phyloP scores from a whole-genome alignment of 1,140 invertebrate species.

The Drosophila truncata region DNA sequence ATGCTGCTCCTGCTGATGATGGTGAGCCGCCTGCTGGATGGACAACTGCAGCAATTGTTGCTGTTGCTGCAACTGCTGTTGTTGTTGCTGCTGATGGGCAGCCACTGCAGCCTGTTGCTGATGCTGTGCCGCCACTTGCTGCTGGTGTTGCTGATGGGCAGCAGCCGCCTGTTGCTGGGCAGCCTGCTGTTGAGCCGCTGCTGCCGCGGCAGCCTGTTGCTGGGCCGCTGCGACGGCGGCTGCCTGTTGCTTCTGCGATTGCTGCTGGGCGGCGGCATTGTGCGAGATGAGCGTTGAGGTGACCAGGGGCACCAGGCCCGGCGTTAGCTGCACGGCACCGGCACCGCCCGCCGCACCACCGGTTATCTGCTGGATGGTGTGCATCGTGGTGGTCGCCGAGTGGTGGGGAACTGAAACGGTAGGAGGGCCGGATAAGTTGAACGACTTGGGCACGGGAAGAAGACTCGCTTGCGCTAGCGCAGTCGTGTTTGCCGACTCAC shows the following conservation, averaged over 20 bases:
- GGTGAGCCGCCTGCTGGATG: conserved; percentile 78
- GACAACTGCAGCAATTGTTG: conserved; percentile 76
- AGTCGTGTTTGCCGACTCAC: conserved; percentile 71
- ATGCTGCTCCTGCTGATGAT: conserved; percentile 74
- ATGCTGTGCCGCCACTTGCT: conserved; percentile 73
- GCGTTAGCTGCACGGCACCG: conserved; percentile 76
- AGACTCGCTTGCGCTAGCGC: conserved; percentile 30
- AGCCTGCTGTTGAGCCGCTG: conserved; percentile 66
- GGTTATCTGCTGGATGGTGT: conserved; percentile 84
- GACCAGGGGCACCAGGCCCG: conserved; percentile 78
- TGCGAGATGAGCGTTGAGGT: conserved; percentile 83
- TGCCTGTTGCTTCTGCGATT: conserved; percentile 74
- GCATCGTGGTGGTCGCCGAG: conserved; percentile 79
- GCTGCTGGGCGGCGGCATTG: conserved; percentile 68
- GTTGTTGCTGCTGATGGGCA: conserved; percentile 68
- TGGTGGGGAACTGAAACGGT: conserved; percentile 78
- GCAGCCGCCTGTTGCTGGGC: conserved; percentile 66
- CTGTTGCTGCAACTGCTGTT: conserved; percentile 69
- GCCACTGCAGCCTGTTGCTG: conserved; percentile 68
- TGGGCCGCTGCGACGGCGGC: conserved; percentile 63
- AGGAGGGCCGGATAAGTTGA: conserved; percentile 37
- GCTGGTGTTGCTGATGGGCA: conserved; percentile 73
- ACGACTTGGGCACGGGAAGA: conserved; percentile 16
- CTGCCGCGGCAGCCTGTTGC: conserved; percentile 65
- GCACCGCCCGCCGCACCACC: conserved; percentile 70